Percentiles rank a stretch among this genome's conserved stretches.
These are phyloP conservation scores for Drosophila orosa DNA, from an alignment of 1,140 invertebrate genomes.

Conservation along the genomic window DNA sequence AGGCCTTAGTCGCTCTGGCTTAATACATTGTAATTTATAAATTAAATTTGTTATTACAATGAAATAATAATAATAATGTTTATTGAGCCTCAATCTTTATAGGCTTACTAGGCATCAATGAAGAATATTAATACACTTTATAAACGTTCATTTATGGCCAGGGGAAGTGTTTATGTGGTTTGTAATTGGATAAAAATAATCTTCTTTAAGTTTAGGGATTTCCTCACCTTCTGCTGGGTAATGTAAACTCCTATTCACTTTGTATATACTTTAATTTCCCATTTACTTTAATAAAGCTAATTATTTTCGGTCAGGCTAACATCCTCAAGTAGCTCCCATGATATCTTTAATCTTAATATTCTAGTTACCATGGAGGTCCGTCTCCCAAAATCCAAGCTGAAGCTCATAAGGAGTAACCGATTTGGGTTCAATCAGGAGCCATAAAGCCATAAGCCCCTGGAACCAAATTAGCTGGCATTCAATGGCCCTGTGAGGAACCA, in stretches of 20 bases:
- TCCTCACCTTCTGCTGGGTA: neutral
- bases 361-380: neutral
- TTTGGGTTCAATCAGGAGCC: constrained; percentile 21
- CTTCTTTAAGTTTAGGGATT: neutral
- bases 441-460: neutral
- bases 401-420: neutral
- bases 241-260: neutral
- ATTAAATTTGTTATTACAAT: too few relatives aligned
- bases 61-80: too few relatives aligned
- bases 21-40: too few relatives aligned
- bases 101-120: neutral
- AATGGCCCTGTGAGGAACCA: constrained; percentile 20
- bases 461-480: constrained; percentile 52
- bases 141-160: too few relatives aligned
- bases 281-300: constrained; percentile 53
- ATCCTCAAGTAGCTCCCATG: neutral
- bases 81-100: too few relatives aligned
- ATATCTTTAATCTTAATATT: neutral
- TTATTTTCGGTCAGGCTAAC: neutral
- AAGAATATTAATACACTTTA: too few relatives aligned
- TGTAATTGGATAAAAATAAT: too few relatives aligned
- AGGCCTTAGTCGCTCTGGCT: too few relatives aligned
- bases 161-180: neutral
- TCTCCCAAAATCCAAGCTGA: neutral
- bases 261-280: constrained; percentile 20